phyloP scores from a whole-genome alignment of 2,113 vertebrate species.

The Hippocampus zosterae region DNA sequence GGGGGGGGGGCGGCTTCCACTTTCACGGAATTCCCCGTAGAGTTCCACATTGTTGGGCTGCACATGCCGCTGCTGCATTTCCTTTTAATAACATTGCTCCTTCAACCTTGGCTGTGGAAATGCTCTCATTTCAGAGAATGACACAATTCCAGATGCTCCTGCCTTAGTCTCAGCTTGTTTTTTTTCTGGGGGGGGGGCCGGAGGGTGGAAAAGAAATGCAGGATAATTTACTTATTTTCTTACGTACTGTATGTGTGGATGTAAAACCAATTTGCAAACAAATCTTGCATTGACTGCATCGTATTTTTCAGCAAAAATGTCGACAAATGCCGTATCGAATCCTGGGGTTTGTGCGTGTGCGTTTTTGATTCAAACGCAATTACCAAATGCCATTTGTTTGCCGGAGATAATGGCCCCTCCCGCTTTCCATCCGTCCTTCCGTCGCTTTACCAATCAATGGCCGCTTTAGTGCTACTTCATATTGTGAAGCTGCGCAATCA shows the following conservation, averaged over 20 bases:
- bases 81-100: background rate
- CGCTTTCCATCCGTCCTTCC: conserved; percentile 27
- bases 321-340: conserved; percentile 37
- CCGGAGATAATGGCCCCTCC: conserved; percentile 54
- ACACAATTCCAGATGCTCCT: background rate
- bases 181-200: background rate
- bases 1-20: background rate
- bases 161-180: background rate
- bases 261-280: background rate
- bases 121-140: background rate
- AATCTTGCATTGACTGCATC: conserved; percentile 23
- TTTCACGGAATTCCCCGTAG: conserved; percentile 40
- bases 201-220: background rate
- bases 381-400: conserved; percentile 49
- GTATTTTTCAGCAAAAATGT: conserved; percentile 38
- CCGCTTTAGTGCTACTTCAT: conserved; percentile 58
- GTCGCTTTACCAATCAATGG: conserved; percentile 52
- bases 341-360: background rate
- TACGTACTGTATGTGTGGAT: background rate
- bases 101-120: conserved; percentile 11
- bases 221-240: too few relatives aligned
- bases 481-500: conserved; percentile 48
- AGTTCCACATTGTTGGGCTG: background rate
- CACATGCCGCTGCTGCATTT: background rate
- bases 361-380: conserved; percentile 64